Base-by-base conservation (phyloP, 2,797 vertebrate species). In the Luscinia megarhynchos region DNA sequence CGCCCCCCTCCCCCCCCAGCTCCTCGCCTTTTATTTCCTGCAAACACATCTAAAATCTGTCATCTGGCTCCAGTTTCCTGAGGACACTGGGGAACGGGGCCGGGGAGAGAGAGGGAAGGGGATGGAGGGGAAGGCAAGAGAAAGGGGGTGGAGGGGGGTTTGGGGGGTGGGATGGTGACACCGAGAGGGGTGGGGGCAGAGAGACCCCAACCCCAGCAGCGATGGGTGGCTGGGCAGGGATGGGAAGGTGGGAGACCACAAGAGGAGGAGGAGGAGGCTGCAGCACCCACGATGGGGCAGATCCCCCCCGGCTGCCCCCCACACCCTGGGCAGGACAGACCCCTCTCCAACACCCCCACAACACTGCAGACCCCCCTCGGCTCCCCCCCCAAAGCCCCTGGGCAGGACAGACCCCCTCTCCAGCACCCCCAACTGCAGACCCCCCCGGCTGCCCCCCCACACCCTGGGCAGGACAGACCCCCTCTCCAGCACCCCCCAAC, bases 31-130 rank as follows among this genome's bases (percentile, higher is more conserved):
- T 93, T 87, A 76, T 92, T 94, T 91, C 92, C 95, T 92, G 87
- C 88, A 84, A 96, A 87, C 64, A 38, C 91, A 50, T 84, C 89
- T 26, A 73, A 93, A 75, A 88, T 80, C 69, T 86, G 84, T 93
- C 91, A 92, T 95, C 93, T 90, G 95, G 94, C 94, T 92, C 87
- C 91, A 92, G 94, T 92, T 93, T 96, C 91, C 87, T 57, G 57
- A 84, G 91, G 93, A 94, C 89, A 80, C 72, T 11, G 80, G 66
- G 84, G 80, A 80, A 18, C 7, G 9, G 54, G 48, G 23, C 1
- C 5, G 32, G 32, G n/a, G 57, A 12, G 48, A 20, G 10, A 32
- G 27, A 40, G 70, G 23, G 77, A 48, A 70, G 34, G 51, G 58
- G 86, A 12, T 7, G 30, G 43, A 72, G 58, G 75, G 38, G 66